Evolutionary conservation across 2,797 vertebrate species (phyloP), one percentile per base, ranked within the genome.

Genomic region (Vespertilio murinus): DNA sequence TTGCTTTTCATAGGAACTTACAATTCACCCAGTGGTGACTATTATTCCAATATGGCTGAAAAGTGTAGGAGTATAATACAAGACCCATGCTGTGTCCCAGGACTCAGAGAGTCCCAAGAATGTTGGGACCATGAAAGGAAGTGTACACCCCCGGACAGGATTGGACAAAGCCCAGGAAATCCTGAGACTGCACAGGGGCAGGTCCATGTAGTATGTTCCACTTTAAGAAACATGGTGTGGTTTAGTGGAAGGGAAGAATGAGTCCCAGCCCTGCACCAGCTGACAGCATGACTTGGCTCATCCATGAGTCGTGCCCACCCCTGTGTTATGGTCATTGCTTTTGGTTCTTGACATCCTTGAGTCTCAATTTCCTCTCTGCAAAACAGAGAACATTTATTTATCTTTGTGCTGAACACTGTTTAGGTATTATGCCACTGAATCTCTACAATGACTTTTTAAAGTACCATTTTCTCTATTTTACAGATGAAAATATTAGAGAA

Each of bases 281-380:
- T 33, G 30, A 28, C 40, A 47, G 11, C 0, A 0, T n/a, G 28
- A 56, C 30, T 23, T n/a, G 8, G 45, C 25, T 94, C 28, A 30
- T 61, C 25, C 28, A 30, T 30, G 59, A 14, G 28, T 16, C 6
- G 6, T 14, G 2, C 59, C 59, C 28, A 59, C 56, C 12, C 5
- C 25, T 61, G 56, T 56, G 22, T 28, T 59, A 59, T 59, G 56
- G 25, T 59, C 56, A 59, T 59, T 59, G 28, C 28, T 30, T 61
- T 61, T 61, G 59, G 28, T 13, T 61, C 40, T 40, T 71, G 14
- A 56, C 1, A 3, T 38, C 42, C 30, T 45, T 64, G 23, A 73
- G 35, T 47, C 73, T 90, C 20, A 10, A 42, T 64, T 85, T 92
- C 69, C 16, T 28, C 7, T 73, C 74, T 95, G 33, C 35, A 92